phyloP scores from a whole-genome alignment of 1,140 invertebrate genomes.

The Zaprionus davidi region DNA sequence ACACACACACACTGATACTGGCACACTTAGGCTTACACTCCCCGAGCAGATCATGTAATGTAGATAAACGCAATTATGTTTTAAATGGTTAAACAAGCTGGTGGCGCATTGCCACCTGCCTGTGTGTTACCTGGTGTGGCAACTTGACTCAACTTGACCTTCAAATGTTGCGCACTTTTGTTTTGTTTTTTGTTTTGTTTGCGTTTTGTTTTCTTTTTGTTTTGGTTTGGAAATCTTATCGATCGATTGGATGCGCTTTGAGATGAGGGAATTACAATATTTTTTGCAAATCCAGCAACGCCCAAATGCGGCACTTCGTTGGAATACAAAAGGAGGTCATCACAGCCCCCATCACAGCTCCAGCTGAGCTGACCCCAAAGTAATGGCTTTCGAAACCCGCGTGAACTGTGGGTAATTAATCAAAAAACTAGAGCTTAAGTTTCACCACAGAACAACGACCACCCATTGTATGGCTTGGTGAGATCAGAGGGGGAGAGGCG shows the following conservation, averaged over 20 bases:
- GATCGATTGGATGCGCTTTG: conserved; percentile 37
- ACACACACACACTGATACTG: conserved; percentile 1
- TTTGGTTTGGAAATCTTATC: conserved; percentile 17
- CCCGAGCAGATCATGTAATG: conserved; percentile 30
- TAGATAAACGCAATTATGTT: conserved; percentile 54
- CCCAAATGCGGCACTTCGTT: not conserved
- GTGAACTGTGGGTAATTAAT: conserved; percentile 65
- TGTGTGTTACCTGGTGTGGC: not conserved
- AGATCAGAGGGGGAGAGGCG: not conserved
- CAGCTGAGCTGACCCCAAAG: conserved; percentile 38
- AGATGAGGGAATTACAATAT: conserved; percentile 1
- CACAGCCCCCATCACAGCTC: conserved; percentile 24
- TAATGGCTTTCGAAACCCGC: conserved; percentile 46
- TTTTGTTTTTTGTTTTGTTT: conserved; percentile 6
- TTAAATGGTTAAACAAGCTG: conserved; percentile 45
- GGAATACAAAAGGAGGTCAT: not conserved
- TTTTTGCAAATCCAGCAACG: conserved; percentile 31
- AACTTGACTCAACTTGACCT: conserved; percentile 51
- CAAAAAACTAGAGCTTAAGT: conserved; percentile 70
- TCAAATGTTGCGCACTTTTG: conserved; percentile 30
- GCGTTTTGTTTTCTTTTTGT: conserved; percentile 13
- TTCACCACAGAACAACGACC: conserved; percentile 55
- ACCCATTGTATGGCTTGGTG: conserved; percentile 37
- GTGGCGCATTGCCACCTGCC: conserved; percentile 21
- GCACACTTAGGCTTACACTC: conserved; percentile 1